These are phyloP conservation scores for Stichodactyla mertensii DNA, from an alignment of 64 coral and sea anemone species.

Conservation along the genomic window DNA sequence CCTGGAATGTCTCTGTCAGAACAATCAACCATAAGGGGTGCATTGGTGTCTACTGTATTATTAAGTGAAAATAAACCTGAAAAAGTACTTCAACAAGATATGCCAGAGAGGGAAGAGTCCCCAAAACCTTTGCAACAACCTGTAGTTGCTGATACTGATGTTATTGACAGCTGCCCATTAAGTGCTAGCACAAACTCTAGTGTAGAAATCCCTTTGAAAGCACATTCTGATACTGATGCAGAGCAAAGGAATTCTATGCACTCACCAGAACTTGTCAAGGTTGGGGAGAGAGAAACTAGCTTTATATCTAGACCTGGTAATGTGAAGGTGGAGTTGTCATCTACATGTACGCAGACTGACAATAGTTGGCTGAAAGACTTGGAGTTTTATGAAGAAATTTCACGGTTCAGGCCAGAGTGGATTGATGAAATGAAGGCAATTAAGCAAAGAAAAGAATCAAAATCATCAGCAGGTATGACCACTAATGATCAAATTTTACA, in stretches of 20 bases:
- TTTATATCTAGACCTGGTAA: slow-evolving; percentile 23
- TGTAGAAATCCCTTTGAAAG: slow-evolving; percentile 9
- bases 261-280: not conserved
- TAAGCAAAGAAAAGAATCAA: slow-evolving; percentile 14
- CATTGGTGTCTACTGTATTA: not conserved
- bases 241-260: slow-evolving; percentile 7
- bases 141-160: not conserved
- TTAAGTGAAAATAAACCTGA: not conserved
- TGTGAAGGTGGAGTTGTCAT: slow-evolving; percentile 8
- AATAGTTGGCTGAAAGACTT: slow-evolving; percentile 76
- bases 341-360: slow-evolving; percentile 66
- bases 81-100: not conserved
- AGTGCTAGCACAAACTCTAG: slow-evolving; percentile 23
- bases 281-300: slow-evolving; percentile 26
- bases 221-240: not conserved
- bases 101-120: not conserved
- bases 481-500: not conserved
- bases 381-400: slow-evolving; percentile 42
- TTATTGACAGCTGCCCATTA: slow-evolving; percentile 31
- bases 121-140: not conserved
- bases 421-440: slow-evolving; percentile 24
- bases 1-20: not conserved
- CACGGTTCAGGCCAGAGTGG: slow-evolving; percentile 23
- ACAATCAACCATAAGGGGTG: not conserved
- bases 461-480: slow-evolving; percentile 31